Conservation (phyloP, 2,113 vertebrate genomes). For the Nothoprocta pentlandii region DNA sequence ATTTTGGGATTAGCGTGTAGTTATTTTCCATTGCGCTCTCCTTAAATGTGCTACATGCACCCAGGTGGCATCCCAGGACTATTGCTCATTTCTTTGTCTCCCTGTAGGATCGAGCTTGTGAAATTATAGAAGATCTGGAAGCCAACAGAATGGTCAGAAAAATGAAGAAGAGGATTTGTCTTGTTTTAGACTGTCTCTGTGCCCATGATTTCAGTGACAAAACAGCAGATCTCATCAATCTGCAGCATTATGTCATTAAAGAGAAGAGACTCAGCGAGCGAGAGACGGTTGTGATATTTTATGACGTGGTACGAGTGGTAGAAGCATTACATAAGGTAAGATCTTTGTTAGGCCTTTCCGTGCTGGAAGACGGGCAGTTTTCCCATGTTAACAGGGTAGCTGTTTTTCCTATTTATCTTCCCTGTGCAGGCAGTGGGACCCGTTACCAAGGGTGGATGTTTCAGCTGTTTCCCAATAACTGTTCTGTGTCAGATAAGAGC, state of each 20-base stretch:
- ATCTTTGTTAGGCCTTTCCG: background rate
- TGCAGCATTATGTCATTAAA: constrained; percentile 99
- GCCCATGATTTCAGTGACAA: constrained; percentile 98
- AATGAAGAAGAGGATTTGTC: constrained; percentile 97
- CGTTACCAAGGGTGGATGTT: background rate
- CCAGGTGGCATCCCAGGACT: background rate
- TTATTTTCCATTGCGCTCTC: background rate
- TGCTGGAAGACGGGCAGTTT: background rate
- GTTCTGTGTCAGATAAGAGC: background rate
- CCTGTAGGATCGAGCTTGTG: constrained; percentile 91
- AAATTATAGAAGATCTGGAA: constrained; percentile 91
- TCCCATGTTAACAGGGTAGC: rapidly evolving
- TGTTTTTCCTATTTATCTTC: background rate
- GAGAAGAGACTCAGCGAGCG: constrained; percentile 96
- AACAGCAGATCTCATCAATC: constrained; percentile 96
- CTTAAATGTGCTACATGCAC: background rate
- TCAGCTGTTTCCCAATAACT: background rate
- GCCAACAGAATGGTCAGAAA: constrained; percentile 89
- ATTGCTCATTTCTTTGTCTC: background rate
- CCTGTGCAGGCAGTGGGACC: background rate
- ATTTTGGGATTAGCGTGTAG: background rate
- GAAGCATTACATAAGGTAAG: constrained; percentile 96
- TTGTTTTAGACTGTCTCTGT: constrained; percentile 97
- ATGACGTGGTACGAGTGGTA: constrained; percentile 97
- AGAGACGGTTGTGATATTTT: constrained; percentile 97